Evolutionary conservation across 2,888 invertebrate species (phyloP).

Genomic region (Atethmia centrago): DNA sequence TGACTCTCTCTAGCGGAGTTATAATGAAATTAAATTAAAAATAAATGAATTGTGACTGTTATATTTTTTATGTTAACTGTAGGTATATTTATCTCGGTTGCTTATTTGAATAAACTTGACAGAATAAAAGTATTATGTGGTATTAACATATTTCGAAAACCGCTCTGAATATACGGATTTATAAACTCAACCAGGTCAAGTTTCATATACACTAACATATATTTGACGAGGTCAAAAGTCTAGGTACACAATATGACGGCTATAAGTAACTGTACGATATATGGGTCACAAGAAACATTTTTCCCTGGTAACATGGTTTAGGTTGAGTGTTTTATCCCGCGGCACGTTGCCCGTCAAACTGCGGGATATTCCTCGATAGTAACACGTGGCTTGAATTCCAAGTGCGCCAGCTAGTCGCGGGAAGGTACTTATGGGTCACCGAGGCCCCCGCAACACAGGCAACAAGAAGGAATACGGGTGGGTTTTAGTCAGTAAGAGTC

Average conservation of each 20-base stretch:
- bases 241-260: slow-evolving; percentile 46
- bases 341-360: slow-evolving; percentile 70
- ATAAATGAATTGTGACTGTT: neutral
- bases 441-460: no score
- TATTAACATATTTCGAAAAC: slow-evolving; percentile 12
- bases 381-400: slow-evolving; percentile 71
- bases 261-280: slow-evolving; percentile 56
- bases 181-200: slow-evolving; percentile 29
- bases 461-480: no score
- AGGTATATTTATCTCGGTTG: no score
- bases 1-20: slow-evolving; percentile 44
- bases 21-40: neutral
- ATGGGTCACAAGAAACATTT: slow-evolving; percentile 65
- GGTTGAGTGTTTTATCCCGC: slow-evolving; percentile 63
- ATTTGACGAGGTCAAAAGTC: slow-evolving; percentile 37
- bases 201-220: slow-evolving; percentile 26
- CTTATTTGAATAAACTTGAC: slow-evolving; percentile 9
- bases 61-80: neutral
- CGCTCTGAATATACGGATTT: slow-evolving; percentile 19
- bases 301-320: slow-evolving; percentile 66
- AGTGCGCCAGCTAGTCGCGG: slow-evolving; percentile 55
- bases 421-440: no score
- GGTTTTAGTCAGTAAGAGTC: no score
- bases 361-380: slow-evolving; percentile 68
- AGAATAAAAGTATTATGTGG: slow-evolving; percentile 6